Evolutionary conservation across 2,888 invertebrate species (phyloP), one percentile per base, ranked within the genome.

Genomic region (Harpagoxenus sublaevis): DNA sequence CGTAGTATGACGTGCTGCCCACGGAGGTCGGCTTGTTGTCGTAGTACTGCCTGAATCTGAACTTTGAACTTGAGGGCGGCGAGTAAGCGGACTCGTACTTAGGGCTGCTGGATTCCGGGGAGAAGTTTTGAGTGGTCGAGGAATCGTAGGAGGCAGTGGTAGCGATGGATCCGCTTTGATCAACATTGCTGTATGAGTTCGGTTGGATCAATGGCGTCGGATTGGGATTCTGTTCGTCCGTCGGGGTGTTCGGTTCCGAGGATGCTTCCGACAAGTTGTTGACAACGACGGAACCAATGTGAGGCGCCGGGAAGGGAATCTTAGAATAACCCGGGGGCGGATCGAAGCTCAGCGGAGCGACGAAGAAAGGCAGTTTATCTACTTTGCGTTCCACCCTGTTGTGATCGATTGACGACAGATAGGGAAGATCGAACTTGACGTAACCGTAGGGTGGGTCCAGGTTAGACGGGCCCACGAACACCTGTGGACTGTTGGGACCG

Each of bases 251-350:
- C 3, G 84, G n/a, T 10, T 88, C 87, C 1, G 86, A 71, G n/a
- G 86, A 83, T 0, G 83, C 55, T 23, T 91, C 90, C 55, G 92
- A 94, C n/a, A 93, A 71, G 8, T 96, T 96, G 90, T 97, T 97
- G 1, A 98, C 96, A 0, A 98, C 97, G 4, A 98, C 97, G 0
- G 98, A 98, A 0, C 98, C 98, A 0, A 98, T 98, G 91, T 98
- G 98, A 0, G 98, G 98, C 18, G 98, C 97, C 0, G 98, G 98
- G 93, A 98, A 96, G 0, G 98, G 97, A 87, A 98, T 98, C 95
- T 98, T 98, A 0, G 97, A 97, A 93, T 98, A 98, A 3, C 98
- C 98, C 70, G 96, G 96, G 0, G 98, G 98, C n/a, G 98, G 97
- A 89, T 97, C 97, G 92, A 98, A 98, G 92, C 97, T 98, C 39